Base-by-base conservation (phyloP, 2,797 vertebrate species). In the Sparus aurata region DNA sequence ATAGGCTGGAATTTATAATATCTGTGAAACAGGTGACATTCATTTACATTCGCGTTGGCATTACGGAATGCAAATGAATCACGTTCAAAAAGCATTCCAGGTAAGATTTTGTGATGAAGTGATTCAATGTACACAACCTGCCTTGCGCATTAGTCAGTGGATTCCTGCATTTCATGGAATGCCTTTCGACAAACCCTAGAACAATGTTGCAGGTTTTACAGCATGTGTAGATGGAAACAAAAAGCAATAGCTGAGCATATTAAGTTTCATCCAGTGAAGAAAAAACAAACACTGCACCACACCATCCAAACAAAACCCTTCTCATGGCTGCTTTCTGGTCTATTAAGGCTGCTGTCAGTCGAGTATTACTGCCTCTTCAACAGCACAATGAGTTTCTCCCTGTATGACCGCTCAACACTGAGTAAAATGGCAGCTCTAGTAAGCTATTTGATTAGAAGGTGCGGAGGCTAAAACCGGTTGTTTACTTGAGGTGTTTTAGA, bases 291-390 rank as follows among this genome's bases (percentile, higher is more conserved):
- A 23, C 12, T 62, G 22, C 38, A 18, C 3, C 10, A 46, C 46
- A 27, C 1, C 16, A 52, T 55, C 34, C 27, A 71, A 79, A 77
- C 73, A 50, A 45, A 85, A 46, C 50, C 61, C 30, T 25, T 60
- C 34, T 68, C n/a, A 20, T 53, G 49, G 64, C 50, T 71, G 69
- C 69, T 76, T 79, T 83, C 41, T 64, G 70, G 5, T 73, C 74
- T 46, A 53, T 79, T 78, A 71, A 63, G 52, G 78, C 60, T 72
- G 58, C 59, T 73, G 74, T 87, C 73, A 77, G 61, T 53, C 54
- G 72, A 47, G 59, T 50, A 53, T 52, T 66, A 69, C 64, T 79
- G 57, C 60, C 25, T 86, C 25, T 67, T 71, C 65, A 52, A 58
- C 70, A 77, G 27, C 18, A 75, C 77, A 68, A 27, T 53, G 55